Percentiles rank a stretch among this genome's conserved stretches.
These are phyloP conservation scores for Tricholauxania praeusta DNA, from an alignment of 2,888 invertebrate genomes.

Conservation along the genomic window DNA sequence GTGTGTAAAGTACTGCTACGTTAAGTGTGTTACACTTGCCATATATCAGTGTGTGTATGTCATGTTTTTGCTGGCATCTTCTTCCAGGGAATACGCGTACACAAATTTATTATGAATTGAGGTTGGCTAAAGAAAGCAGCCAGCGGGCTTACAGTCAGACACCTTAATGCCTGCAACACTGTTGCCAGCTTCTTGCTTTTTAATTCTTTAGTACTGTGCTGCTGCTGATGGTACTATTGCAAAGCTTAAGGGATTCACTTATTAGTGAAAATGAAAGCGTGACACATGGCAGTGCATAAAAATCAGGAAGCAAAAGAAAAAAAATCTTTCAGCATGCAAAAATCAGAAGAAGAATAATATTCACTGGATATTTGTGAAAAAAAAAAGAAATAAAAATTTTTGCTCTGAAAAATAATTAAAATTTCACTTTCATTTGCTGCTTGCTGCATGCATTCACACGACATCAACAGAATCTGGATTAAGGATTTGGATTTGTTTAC, in stretches of 20 bases:
- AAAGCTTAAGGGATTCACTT: conserved; percentile 33
- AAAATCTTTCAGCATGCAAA: conserved; percentile 50
- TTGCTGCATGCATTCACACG: conserved; percentile 6
- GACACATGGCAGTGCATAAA: conserved; percentile 34
- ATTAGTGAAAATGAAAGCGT: conserved; percentile 36
- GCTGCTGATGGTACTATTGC: conserved; percentile 3
- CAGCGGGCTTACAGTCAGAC: conserved; percentile 34
- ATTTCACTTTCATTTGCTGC: conserved; percentile 57
- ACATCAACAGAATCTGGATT: conserved; percentile 18
- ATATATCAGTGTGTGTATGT: neutral
- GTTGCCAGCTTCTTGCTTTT: conserved; percentile 41
- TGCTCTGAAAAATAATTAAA: conserved; percentile 54
- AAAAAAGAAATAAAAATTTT: too few relatives aligned
- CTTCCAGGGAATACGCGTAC: conserved; percentile 27
- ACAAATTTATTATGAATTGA: conserved; percentile 65
- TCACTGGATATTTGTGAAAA: too few relatives aligned
- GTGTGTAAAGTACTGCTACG: conserved; percentile 5
- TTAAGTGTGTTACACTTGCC: conserved; percentile 5
- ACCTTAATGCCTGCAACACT: conserved; percentile 44
- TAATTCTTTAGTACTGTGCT: neutral
- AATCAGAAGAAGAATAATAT: too few relatives aligned
- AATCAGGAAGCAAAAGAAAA: conserved; percentile 33
- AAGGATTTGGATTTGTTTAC: conserved; percentile 32
- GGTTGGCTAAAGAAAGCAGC: conserved; percentile 54
- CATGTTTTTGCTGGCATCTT: conserved; percentile 23